A percentile compares a stretch with the other conserved stretches of the same genome.
These are phyloP conservation scores for Polypedilum pembai DNA, from an alignment of 1,140 invertebrate species.

Conservation along the genomic window DNA sequence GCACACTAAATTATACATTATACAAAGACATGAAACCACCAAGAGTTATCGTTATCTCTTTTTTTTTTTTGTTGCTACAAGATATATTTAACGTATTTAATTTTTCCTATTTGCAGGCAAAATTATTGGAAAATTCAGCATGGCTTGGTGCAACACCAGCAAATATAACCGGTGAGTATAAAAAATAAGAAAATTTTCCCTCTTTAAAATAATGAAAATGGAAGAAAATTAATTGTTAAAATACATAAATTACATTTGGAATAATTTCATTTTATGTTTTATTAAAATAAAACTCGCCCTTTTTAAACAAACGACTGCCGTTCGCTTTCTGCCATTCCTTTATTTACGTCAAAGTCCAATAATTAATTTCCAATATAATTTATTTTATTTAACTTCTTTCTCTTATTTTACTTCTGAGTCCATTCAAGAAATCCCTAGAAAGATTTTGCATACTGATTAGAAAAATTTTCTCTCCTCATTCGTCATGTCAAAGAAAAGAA, in stretches of 20 bases:
- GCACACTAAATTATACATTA: conserved; percentile 17
- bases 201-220: background rate
- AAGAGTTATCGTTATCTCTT: conserved; percentile 4
- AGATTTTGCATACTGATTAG: background rate
- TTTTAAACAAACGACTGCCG: background rate
- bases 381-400: too few species aligned
- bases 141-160: conserved; percentile 80
- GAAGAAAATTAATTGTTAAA: conserved; percentile 11
- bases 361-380: conserved; percentile 28
- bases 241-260: conserved; percentile 15
- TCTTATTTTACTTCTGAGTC: too few species aligned
- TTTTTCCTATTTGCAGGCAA: conserved; percentile 66
- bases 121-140: conserved; percentile 79
- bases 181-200: background rate
- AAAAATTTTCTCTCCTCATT: background rate
- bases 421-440: too few species aligned
- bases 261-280: background rate
- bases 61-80: conserved; percentile 32
- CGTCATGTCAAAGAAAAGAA: background rate
- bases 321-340: conserved; percentile 11
- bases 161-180: conserved; percentile 69
- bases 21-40: background rate
- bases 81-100: too few species aligned
- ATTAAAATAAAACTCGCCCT: background rate
- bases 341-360: conserved; percentile 26